phyloP scores from a whole-genome alignment of 2,888 invertebrate species.

The Dugesia japonica region DNA sequence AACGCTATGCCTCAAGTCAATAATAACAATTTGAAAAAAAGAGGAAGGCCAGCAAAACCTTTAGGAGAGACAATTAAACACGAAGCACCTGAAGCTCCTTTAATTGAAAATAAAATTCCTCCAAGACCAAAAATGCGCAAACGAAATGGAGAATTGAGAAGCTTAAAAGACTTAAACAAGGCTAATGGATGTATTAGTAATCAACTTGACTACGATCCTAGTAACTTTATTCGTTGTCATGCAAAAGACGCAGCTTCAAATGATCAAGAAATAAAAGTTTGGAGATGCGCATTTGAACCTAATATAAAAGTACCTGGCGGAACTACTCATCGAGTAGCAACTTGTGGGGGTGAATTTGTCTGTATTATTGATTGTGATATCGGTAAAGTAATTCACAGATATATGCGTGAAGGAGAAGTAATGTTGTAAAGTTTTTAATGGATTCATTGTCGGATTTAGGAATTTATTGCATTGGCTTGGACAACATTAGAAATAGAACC shows the following conservation, averaged over 20 bases:
- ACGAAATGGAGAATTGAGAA: not conserved
- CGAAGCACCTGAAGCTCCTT: not conserved
- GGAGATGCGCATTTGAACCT: conserved; percentile 50
- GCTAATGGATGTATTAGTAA: not conserved
- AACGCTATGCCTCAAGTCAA: not conserved
- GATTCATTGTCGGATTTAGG: no score
- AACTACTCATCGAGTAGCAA: conserved; percentile 47
- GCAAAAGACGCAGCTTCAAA: conserved; percentile 45
- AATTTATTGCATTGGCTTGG: conserved; percentile 50
- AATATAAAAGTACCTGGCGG: conserved; percentile 37
- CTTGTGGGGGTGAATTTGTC: conserved; percentile 50
- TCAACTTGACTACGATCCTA: conserved; percentile 40
- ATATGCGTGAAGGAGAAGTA: conserved; percentile 38
- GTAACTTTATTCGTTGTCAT: conserved; percentile 49
- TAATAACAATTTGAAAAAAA: not conserved
- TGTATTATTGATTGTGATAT: conserved; percentile 49
- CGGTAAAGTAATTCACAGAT: conserved; percentile 47
- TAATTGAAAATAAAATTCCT: not conserved
- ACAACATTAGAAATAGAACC: conserved; percentile 40
- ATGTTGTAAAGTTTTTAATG: no score
- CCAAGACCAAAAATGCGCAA: not conserved
- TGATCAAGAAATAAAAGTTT: conserved; percentile 49
- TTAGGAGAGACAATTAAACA: not conserved
- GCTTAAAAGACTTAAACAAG: not conserved
- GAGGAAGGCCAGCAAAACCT: not conserved